Evolutionary conservation across 2,113 vertebrate species (phyloP), one percentile per base, ranked within the genome.

Genomic region (Willisornis vidua): DNA sequence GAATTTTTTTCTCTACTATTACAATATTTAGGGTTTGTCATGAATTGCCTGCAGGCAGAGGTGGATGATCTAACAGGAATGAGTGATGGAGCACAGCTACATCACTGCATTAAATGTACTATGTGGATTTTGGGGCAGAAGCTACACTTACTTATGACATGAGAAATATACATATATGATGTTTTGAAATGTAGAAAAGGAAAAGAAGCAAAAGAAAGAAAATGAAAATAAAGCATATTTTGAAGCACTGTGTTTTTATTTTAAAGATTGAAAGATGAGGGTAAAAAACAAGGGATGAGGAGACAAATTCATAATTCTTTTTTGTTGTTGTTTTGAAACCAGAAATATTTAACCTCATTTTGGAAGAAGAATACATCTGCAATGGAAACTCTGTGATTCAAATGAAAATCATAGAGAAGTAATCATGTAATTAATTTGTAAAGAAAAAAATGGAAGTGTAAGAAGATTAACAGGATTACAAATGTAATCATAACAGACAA

Each of bases 401-500:
- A 84, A 74, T 88, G 31, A 74, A 89, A 66, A 92, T 59, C 57
- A 87, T 58, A 62, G 19, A 82, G 76, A 45, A 90, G 37, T 76
- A 29, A 48, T 89, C 78, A 81, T 68, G 46, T 82, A 94, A 96
- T 96, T 95, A 94, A 93, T 93, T 95, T 93, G 49, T 85, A 89
- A 91, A 91, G 51, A 91, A 90, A 87, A 87, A 74, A 33, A 4
- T 85, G 39, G 31, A 76, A 41, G 29, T 87, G 41, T 91, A 94
- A 96, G 90, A 90, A 85, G 91, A 95, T 96, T 84, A 97, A 92
- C 39, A 51, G 65, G 92, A 93, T 96, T 96, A 94, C 76, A 79
- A 80, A 76, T 62, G 41, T 93, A 93, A 93, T 96, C 80, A 28
- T 87, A 82, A 58, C 25, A 82, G 83, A 96, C 70, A 95, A 85